phyloP scores from a whole-genome alignment of 2,888 invertebrate species.

The Torymus auratus region DNA sequence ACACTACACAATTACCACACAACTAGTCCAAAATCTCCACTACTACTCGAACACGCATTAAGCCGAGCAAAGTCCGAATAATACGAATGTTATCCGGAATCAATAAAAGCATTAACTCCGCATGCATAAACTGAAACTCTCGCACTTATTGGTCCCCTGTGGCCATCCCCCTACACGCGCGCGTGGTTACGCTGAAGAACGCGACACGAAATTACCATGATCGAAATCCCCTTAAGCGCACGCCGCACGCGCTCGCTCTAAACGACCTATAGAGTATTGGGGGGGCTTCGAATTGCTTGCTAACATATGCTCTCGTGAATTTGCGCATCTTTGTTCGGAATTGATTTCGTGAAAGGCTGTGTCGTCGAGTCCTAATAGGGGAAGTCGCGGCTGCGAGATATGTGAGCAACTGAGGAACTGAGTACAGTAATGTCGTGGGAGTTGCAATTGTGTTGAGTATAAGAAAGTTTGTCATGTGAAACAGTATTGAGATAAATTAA shows the following conservation, averaged over 20 bases:
- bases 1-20: too few species aligned
- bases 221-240: constrained; percentile 35
- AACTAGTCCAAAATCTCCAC: too few species aligned
- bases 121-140: constrained; percentile 39
- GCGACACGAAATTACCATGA: constrained; percentile 46
- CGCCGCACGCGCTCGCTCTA: constrained; percentile 12
- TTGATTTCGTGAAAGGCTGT: constrained; percentile 4
- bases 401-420: too few species aligned
- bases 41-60: too few species aligned
- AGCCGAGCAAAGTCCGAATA: too few species aligned
- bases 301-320: constrained; percentile 45
- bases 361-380: too few species aligned
- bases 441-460: too few species aligned
- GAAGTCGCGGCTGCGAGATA: too few species aligned
- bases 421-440: too few species aligned
- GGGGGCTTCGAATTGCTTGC: constrained; percentile 46
- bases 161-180: constrained; percentile 25
- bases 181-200: constrained; percentile 20
- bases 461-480: too few species aligned
- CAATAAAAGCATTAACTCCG: constrained; percentile 22
- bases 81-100: constrained; percentile 14
- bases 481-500: too few species aligned
- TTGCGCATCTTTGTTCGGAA: constrained; percentile 35
- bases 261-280: constrained; percentile 29
- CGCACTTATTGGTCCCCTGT: constrained; percentile 31